Percentiles rank a stretch among this genome's conserved stretches.
Evolutionary conservation across 1,140 invertebrate species (phyloP).

Genomic region (Drosophila nigromelanica): DNA sequence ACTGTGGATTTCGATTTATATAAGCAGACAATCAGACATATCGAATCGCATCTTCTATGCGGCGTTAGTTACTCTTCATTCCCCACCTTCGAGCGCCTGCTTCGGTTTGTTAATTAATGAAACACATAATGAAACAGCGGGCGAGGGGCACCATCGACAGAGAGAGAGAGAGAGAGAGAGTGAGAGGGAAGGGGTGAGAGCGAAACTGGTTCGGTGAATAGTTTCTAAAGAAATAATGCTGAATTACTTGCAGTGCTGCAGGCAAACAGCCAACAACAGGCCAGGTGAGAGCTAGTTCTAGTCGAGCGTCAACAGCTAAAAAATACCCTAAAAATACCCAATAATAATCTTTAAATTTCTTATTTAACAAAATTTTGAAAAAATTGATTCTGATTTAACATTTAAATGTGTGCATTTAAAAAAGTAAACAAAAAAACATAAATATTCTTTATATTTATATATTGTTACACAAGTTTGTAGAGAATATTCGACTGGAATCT

Average conservation of each 20-base stretch:
- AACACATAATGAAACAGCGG: conserved; percentile 26
- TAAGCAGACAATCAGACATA: conserved; percentile 43
- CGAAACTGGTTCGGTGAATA: conserved; percentile 32
- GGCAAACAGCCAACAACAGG: conserved; percentile 30
- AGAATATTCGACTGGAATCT: no score
- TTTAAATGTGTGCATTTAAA: no score
- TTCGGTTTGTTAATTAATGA: conserved; percentile 47
- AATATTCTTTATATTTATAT: no score
- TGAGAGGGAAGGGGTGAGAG: not conserved
- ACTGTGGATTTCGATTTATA: conserved; percentile 19
- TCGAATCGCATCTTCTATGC: conserved; percentile 38
- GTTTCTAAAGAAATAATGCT: conserved; percentile 62
- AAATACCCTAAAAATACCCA: not conserved
- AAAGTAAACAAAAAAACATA: no score
- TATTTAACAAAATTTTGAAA: no score
- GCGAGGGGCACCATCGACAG: not conserved
- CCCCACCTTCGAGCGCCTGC: not conserved
- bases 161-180: not conserved
- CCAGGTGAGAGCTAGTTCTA: conserved; percentile 14
- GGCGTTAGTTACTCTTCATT: conserved; percentile 34
- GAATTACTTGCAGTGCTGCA: conserved; percentile 38
- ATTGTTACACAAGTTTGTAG: no score
- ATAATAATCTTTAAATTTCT: no score
- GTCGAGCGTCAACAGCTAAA: not conserved
- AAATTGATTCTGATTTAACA: no score